A percentile compares a stretch with the other conserved stretches of the same genome.
Conservation (phyloP, 2,113 vertebrate genomes). For the Ariopsis seemanni region DNA sequence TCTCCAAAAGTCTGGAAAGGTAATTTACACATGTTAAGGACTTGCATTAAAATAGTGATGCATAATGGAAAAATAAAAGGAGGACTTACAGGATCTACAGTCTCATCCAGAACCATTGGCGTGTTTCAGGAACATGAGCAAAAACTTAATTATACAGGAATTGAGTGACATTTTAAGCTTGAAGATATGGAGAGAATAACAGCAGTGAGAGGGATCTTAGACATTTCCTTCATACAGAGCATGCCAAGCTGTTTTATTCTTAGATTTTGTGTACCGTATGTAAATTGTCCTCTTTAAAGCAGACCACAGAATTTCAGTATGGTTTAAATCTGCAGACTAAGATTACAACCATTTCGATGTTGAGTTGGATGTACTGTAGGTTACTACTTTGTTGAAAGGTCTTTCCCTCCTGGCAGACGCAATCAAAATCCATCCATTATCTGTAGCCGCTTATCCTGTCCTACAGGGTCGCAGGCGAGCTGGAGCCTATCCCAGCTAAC, state of each 20-base stretch:
- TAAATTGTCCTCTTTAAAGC: not conserved
- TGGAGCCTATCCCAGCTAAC: too few relatives aligned
- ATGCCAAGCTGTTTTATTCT: not conserved
- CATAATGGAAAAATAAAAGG: not conserved
- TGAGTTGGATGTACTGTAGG: not conserved
- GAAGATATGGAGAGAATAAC: not conserved
- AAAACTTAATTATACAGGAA: not conserved
- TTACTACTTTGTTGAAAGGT: not conserved
- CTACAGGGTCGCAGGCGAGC: too few relatives aligned
- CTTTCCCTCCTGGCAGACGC: not conserved
- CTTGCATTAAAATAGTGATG: not conserved
- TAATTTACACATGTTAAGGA: not conserved
- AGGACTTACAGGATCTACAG: not conserved
- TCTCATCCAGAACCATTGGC: not conserved
- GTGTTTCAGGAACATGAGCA: not conserved
- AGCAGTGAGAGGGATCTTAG: not conserved
- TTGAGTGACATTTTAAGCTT: not conserved
- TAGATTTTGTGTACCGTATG: not conserved
- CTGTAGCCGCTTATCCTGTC: too few relatives aligned
- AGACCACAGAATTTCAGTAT: not conserved
- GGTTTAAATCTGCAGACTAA: not conserved
- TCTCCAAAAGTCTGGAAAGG: conserved; percentile 41
- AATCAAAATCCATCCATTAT: not conserved
- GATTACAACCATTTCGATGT: not conserved
- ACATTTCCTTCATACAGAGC: not conserved